Conservation (phyloP, 2,888 invertebrate species). For the Conops quadrifasciatus region DNA sequence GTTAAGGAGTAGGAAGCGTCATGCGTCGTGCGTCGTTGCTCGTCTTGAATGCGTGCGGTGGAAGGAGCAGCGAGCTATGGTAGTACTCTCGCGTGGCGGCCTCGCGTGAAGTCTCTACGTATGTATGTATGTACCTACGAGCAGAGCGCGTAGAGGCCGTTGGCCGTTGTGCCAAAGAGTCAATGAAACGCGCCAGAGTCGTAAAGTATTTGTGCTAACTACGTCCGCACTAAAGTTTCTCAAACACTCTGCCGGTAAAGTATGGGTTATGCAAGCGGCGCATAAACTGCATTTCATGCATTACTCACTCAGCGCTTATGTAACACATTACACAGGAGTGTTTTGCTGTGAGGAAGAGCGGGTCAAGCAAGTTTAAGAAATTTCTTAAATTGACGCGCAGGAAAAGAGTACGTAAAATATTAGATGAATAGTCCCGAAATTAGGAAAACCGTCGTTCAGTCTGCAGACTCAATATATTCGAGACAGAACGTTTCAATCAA, state of each 20-base stretch:
- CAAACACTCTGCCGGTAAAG: not conserved
- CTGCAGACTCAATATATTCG: too few relatives aligned
- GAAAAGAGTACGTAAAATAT: too few relatives aligned
- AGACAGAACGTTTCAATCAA: too few relatives aligned
- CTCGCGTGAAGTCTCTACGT: too few relatives aligned
- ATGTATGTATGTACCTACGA: too few relatives aligned
- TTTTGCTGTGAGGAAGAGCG: not conserved
- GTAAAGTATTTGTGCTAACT: not conserved
- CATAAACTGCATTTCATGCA: not conserved
- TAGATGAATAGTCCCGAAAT: too few relatives aligned
- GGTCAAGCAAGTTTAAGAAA: not conserved
- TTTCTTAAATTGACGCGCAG: not conserved
- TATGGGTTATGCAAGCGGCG: not conserved
- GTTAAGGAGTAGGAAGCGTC: slow-evolving; percentile 1
- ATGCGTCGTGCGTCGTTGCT: too few relatives aligned
- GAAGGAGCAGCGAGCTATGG: not conserved
- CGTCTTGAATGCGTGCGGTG: too few relatives aligned
- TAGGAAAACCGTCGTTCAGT: too few relatives aligned
- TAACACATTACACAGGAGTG: not conserved
- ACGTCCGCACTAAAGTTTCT: slow-evolving; percentile 6
- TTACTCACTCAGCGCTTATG: not conserved
- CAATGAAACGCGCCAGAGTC: not conserved
- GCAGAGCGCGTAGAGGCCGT: not conserved
- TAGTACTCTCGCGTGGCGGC: not conserved
- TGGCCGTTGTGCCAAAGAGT: not conserved